Base-by-base conservation (phyloP, 92 coral and sea anemone genomes). In the Phenganax subtilis region DNA sequence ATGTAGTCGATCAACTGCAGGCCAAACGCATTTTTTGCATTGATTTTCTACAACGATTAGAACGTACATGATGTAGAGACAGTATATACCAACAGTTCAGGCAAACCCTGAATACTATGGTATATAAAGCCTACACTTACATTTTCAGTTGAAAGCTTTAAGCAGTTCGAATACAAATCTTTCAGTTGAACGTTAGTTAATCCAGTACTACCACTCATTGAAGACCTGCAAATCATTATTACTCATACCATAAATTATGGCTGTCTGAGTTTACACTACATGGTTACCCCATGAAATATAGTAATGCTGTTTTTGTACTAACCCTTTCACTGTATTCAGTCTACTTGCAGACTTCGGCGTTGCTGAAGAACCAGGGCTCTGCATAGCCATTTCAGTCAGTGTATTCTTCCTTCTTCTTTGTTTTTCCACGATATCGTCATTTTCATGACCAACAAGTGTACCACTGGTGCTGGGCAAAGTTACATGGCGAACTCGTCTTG, bases 21-120 rank as follows among this genome's bases (percentile, higher is more conserved):
- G 10, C 96, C 96, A 89, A 96, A 96, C 9, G 99, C 99, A 88
- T 96, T 96, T 87, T 96, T 96, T 64, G 99, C 88, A 75, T 93
- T 96, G 87, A 96, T 96, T 96, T 96, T 96, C 99, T 96, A 77
- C 17, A 29, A 76, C 30, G 57, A 77, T 27, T 57, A 75, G 20
- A 15, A n/a, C 12, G 0, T 37, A 37, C 3, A 37, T 5, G 5
- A 37, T 37, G 47, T 37, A 37, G 47, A 37, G 47, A 30, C 80
- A 14, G n/a, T 59, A 59, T 59, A 59, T 59, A 14, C 65, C 29
- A 1, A 20, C 20, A 30, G 1, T 65, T 17, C 10, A 1, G 71
- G 31, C 47, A 14, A 65, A 20, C 10, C 14, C 71, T 64, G 27
- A 20, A 0, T 25, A 65, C 47, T 20, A 3, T 55, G 57, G 25